Conservation (phyloP, 30 jellyfish, hydroid and myxozoan species). For the Sanderia malayensis region DNA sequence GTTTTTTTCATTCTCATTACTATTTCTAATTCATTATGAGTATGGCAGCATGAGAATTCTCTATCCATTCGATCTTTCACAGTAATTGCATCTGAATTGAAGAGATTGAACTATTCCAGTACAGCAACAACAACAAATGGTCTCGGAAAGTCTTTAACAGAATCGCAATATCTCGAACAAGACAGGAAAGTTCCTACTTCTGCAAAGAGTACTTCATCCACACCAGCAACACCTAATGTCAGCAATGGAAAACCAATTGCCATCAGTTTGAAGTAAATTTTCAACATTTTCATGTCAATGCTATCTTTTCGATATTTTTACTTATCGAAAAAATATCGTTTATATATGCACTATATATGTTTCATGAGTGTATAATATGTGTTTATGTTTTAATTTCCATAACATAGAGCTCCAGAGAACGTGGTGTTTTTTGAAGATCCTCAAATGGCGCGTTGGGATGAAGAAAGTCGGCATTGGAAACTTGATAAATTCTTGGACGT, state of each 20-base stretch:
- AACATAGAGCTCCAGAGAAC: constrained; percentile 64
- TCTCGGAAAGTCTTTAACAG: constrained; percentile 41
- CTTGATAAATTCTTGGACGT: constrained; percentile 74
- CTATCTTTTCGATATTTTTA: no score
- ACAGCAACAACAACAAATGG: constrained; percentile 10
- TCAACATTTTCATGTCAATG: no score
- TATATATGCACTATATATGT: no score
- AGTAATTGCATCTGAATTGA: constrained; percentile 48
- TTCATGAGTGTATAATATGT: no score
- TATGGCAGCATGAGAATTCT: no score
- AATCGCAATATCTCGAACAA: constrained; percentile 49
- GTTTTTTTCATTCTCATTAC: no score
- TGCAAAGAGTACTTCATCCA: constrained; percentile 42
- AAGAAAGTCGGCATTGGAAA: constrained; percentile 79
- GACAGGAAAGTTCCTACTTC: constrained; percentile 31
- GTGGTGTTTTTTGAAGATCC: constrained; percentile 86
- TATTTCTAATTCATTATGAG: no score
- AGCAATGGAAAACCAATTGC: constrained; percentile 44
- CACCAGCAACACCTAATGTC: constrained; percentile 35
- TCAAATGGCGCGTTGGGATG: constrained; percentile 96
- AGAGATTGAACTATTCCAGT: constrained; percentile 43
- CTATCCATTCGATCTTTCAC: no score
- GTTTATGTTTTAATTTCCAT: no score
- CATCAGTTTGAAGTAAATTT: constrained; percentile 49
- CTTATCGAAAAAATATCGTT: no score